These are phyloP conservation scores for Tachysurus vachellii DNA, from an alignment of 2,113 vertebrate genomes.

Conservation along the genomic window DNA sequence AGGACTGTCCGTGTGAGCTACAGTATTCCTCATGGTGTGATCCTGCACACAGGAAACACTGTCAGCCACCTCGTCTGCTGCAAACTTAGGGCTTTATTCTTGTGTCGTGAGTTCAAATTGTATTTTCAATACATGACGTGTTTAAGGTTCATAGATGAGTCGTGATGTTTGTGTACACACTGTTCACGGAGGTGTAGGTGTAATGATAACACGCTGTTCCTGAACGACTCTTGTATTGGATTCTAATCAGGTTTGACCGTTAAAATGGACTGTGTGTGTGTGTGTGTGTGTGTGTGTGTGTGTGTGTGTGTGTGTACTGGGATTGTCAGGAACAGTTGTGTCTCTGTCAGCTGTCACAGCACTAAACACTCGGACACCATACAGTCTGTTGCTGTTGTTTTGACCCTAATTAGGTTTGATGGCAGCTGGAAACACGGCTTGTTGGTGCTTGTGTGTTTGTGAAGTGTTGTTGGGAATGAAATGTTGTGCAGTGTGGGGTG, in stretches of 20 bases:
- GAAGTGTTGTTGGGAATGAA: not conserved
- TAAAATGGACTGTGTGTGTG: constrained; percentile 1
- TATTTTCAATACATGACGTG: too few relatives aligned
- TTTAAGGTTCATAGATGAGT: not conserved
- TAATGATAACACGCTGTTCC: not conserved
- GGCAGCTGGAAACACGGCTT: not conserved
- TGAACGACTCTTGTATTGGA: not conserved
- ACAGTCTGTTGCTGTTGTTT: not conserved
- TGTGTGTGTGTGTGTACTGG: not conserved
- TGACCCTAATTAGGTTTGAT: not conserved
- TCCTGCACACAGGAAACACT: not conserved
- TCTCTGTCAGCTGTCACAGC: not conserved
- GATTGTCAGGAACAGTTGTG: constrained; percentile 13
- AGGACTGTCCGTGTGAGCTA: not conserved
- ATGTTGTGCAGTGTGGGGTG: not conserved
- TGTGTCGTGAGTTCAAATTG: not conserved
- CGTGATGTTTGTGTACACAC: not conserved
- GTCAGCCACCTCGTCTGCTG: too few relatives aligned
- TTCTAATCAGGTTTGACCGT: not conserved
- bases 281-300: not conserved
- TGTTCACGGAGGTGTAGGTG: not conserved
- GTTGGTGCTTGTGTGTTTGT: not conserved
- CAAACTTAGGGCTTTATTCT: not conserved
- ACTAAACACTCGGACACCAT: not conserved
- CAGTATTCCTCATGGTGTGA: not conserved